Conservation (phyloP, 2,888 invertebrate species). For the Thymelicus sylvestris region DNA sequence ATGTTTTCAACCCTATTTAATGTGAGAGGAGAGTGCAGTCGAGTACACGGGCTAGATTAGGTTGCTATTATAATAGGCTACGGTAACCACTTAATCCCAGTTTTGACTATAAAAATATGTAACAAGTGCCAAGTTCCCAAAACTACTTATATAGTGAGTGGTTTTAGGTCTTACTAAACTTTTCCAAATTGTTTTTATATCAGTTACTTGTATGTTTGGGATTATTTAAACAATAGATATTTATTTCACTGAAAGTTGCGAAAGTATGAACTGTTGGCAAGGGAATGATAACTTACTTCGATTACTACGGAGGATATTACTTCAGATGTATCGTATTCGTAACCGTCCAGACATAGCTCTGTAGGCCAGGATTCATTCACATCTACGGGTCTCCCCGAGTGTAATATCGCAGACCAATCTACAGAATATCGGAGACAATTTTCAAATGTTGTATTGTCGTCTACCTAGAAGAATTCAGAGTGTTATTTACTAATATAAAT, state of each 20-base stretch:
- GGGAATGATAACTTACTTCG: constrained; percentile 85
- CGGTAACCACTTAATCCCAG: no score
- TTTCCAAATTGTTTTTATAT: no score
- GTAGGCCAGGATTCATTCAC: constrained; percentile 86
- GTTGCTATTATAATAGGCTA: no score
- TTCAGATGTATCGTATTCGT: constrained; percentile 90
- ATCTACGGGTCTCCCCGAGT: constrained; percentile 58
- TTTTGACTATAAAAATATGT: no score
- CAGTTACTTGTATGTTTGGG: no score
- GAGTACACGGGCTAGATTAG: no score
- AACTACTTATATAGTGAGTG: no score
- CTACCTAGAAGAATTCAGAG: constrained; percentile 50
- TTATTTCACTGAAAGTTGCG: background rate
- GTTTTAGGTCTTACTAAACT: no score
- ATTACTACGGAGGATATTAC: constrained; percentile 92
- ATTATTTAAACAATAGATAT: no score
- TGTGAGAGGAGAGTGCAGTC: no score
- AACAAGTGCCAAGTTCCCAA: no score
- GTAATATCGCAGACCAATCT: constrained; percentile 87
- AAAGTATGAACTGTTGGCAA: background rate
- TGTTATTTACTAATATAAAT: constrained; percentile 3
- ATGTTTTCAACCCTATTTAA: no score
- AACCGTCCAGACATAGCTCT: constrained; percentile 90
- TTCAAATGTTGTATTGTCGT: constrained; percentile 83
- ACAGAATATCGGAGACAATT: constrained; percentile 90